Evolutionary conservation across 2,888 invertebrate genomes (phyloP), one percentile per base, ranked within the genome.

Genomic region (Hemaris fuciformis): DNA sequence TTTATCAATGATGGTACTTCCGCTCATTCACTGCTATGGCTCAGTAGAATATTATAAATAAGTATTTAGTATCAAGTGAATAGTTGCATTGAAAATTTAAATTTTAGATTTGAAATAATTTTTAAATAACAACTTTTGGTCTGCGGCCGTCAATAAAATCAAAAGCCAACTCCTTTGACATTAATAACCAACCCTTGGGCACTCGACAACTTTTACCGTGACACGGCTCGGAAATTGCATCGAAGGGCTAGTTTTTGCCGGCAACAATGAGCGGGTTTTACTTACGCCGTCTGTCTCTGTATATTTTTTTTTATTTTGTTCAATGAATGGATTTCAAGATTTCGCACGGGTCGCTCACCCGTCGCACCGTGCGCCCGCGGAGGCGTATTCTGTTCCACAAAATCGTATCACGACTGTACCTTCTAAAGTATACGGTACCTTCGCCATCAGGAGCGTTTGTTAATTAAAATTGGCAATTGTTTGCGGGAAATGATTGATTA

Each of bases 291-390:
- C 20, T 48, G 41, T 64, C 25, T 53, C 20, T 48, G 41, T 64
- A 62, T 65, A 72, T 72, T n/a, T 65, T 61, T 60, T 70, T 68
- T 72, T 70, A 61, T 70, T 70, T 71, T 65, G 65, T 67, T 61
- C 67, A 68, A 66, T 73, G 67, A 76, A 74, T 74, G 74, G 73
- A 68, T 75, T 67, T 66, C 69, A 73, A 76, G 60, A 53, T 60
- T 60, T 69, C 61, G 67, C 72, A 71, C 70, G 67, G 81, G 80
- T 76, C 80, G 70, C 66, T 77, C 72, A 83, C 80, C 65, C 68
- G 60, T 59, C 62, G 65, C 63, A 42, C 22, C 45, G 45, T 23
- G 53, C 31, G 31, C 18, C 64, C 61, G 61, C 56, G 64, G 61
- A 45, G 60, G 58, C 31, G 42, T 66, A 60, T 61, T 67, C 66